Conservation (phyloP, 2,797 vertebrate genomes). For the Triplophysa yarkandensis region DNA sequence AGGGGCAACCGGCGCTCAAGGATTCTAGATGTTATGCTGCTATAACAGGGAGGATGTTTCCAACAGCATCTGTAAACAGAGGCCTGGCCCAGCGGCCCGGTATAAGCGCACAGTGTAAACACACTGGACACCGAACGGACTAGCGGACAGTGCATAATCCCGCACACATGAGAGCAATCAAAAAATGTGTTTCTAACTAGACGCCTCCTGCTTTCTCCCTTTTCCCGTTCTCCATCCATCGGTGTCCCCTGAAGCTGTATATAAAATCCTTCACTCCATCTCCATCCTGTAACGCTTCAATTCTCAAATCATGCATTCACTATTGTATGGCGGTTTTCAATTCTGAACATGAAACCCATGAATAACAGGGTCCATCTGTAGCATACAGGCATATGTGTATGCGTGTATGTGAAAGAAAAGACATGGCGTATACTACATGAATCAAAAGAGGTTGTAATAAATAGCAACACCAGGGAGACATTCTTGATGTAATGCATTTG, state of each 20-base stretch:
- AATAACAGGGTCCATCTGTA: constrained; percentile 67
- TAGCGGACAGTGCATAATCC: constrained; percentile 63
- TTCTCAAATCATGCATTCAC: constrained; percentile 59
- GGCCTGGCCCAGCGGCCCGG: constrained; percentile 26
- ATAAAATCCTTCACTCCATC: constrained; percentile 62
- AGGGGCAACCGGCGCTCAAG: constrained; percentile 62
- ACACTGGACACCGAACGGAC: constrained; percentile 25
- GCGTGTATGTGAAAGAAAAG: constrained; percentile 30
- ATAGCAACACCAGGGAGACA: constrained; percentile 26
- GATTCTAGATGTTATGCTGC: constrained; percentile 59
- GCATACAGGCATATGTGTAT: constrained; percentile 45
- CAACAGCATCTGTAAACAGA: constrained; percentile 56
- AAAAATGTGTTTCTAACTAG: constrained; percentile 61
- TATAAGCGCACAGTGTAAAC: constrained; percentile 37
- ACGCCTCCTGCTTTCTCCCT: constrained; percentile 29
- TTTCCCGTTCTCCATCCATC: constrained; percentile 54
- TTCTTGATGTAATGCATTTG: constrained; percentile 17
- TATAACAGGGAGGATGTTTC: constrained; percentile 51
- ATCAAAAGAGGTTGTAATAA: constrained; percentile 17
- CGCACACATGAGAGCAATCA: constrained; percentile 66
- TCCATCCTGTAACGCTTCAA: constrained; percentile 66
- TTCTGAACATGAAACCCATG: constrained; percentile 63
- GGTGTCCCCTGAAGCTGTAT: constrained; percentile 54
- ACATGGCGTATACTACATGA: constrained; percentile 20
- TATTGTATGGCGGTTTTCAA: constrained; percentile 61